These are phyloP conservation scores for Solenodon paradoxus DNA, from an alignment of 2,113 vertebrate genomes.

Conservation along the genomic window DNA sequence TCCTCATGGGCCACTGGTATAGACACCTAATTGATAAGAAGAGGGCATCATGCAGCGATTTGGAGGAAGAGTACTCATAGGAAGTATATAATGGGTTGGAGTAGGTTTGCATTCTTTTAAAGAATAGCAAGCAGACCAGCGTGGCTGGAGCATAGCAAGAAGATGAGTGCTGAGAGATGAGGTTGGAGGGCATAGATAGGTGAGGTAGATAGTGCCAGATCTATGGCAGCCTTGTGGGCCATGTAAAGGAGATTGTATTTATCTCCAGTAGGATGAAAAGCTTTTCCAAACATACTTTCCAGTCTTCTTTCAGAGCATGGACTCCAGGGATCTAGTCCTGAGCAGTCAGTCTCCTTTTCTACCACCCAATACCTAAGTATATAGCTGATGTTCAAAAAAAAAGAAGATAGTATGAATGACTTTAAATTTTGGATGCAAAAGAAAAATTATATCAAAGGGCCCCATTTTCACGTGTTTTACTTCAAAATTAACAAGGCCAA, in stretches of 20 bases:
- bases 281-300: not conserved
- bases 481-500: not conserved
- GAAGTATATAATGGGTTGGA: not conserved
- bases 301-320: not conserved
- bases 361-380: not conserved
- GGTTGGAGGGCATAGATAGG: not conserved
- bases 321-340: not conserved
- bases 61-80: not conserved
- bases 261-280: not conserved
- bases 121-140: not conserved
- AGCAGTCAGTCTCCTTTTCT: not conserved
- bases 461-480: not conserved
- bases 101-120: not conserved
- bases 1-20: not conserved
- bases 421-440: not conserved
- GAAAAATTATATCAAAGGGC: not conserved
- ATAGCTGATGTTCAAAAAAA: not conserved
- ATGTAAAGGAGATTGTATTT: not conserved
- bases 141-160: not conserved
- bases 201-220: not conserved
- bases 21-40: not conserved
- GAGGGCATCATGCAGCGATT: not conserved
- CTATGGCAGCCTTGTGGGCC: fast-evolving
- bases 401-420: not conserved
- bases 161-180: not conserved